phyloP scores from a whole-genome alignment of 2,888 invertebrate genomes.

The Xanthorhoe designata region DNA sequence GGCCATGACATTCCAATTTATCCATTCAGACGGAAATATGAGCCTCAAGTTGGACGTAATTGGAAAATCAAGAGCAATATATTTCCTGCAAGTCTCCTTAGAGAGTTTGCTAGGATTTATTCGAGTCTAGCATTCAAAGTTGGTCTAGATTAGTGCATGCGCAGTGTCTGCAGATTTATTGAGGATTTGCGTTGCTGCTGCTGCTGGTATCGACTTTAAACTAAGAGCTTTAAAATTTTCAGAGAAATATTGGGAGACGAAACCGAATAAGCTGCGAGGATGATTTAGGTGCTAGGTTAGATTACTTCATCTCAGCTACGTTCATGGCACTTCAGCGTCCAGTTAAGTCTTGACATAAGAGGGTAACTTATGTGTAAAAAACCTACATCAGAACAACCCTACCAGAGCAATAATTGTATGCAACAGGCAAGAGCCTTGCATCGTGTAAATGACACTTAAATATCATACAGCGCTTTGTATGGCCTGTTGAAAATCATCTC shows the following conservation, averaged over 20 bases:
- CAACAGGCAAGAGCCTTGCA: too few relatives aligned
- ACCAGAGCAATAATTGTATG: too few relatives aligned
- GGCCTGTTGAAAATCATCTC: too few relatives aligned
- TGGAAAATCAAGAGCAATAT: slow-evolving; percentile 76
- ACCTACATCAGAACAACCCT: too few relatives aligned
- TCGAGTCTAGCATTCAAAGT: slow-evolving; percentile 53
- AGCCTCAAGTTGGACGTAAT: slow-evolving; percentile 71
- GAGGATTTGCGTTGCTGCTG: slow-evolving; percentile 21
- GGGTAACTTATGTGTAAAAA: too few relatives aligned
- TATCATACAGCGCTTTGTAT: too few relatives aligned
- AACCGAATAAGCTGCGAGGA: not conserved
- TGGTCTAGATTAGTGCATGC: slow-evolving; percentile 45
- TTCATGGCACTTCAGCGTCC: not conserved
- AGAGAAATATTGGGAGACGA: not conserved
- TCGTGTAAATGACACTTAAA: too few relatives aligned
- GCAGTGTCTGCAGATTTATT: slow-evolving; percentile 41
- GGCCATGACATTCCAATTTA: slow-evolving; percentile 39
- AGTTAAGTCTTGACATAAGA: not conserved
- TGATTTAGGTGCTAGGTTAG: not conserved
- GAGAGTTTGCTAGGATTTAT: slow-evolving; percentile 55
- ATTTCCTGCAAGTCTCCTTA: slow-evolving; percentile 58
- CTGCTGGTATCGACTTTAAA: not conserved
- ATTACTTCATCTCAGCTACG: not conserved
- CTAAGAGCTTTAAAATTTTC: not conserved
- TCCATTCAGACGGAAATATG: slow-evolving; percentile 68